Percentiles rank a stretch among this genome's conserved stretches.
Evolutionary conservation across 2,113 vertebrate species (phyloP).

Genomic region (Seriola dumerili): DNA sequence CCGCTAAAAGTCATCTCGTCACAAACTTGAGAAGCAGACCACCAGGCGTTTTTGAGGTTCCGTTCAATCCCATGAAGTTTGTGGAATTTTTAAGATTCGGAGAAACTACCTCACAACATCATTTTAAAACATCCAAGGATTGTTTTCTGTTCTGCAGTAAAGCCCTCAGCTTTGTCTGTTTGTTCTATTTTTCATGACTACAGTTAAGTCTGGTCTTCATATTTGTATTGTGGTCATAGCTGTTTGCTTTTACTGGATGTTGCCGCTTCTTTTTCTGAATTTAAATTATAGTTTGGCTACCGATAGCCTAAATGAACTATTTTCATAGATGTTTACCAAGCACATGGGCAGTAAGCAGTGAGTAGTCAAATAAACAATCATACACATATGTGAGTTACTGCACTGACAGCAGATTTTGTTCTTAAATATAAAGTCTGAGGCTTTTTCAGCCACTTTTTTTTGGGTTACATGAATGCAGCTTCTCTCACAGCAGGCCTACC

Average conservation of each 20-base stretch:
- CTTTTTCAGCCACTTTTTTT: conserved; percentile 15
- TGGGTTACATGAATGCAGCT: conserved; percentile 21
- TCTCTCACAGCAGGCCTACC: conserved; percentile 35
- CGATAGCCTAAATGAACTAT: conserved; percentile 27
- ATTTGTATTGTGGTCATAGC: conserved; percentile 57
- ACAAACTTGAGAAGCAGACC: conserved; percentile 7
- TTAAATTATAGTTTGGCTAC: conserved; percentile 50
- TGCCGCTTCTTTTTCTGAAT: conserved; percentile 35
- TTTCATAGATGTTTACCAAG: conserved; percentile 45
- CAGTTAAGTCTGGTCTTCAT: conserved; percentile 36
- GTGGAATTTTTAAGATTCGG: conserved; percentile 19
- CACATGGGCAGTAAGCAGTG: conserved; percentile 38
- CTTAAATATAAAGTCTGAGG: conserved; percentile 33
- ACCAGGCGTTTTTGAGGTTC: conserved; percentile 25
- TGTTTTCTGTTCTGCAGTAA: conserved; percentile 12
- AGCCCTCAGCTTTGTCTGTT: conserved; percentile 34
- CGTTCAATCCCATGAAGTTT: conserved; percentile 16
- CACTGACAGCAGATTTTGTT: conserved; percentile 30
- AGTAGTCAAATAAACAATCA: conserved; percentile 33
- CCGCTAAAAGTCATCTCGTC: conserved; percentile 16
- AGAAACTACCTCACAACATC: conserved; percentile 27
- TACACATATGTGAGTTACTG: conserved; percentile 6
- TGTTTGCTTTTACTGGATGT: conserved; percentile 59
- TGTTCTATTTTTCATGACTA: conserved; percentile 49
- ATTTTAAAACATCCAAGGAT: conserved; percentile 14